Percentiles rank a stretch among this genome's conserved stretches.
Evolutionary conservation across 2,888 invertebrate genomes (phyloP).

Genomic region (Geotrupes spiniger): DNA sequence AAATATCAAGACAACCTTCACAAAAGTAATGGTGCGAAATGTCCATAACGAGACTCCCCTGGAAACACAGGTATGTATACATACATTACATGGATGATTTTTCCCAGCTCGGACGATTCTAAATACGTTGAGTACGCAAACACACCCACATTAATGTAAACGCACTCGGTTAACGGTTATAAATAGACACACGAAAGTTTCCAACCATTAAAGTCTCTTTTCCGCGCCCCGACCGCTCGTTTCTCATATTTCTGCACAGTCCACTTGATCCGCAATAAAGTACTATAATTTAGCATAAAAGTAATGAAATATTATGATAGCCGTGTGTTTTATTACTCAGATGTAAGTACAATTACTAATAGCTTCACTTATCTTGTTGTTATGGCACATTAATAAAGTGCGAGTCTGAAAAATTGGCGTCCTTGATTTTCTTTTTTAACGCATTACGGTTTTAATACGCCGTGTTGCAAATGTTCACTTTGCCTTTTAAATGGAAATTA

Average conservation of each 20-base stretch:
- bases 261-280: slow-evolving; percentile 1
- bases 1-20: too few species aligned
- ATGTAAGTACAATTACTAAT: slow-evolving; percentile 23
- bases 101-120: too few species aligned
- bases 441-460: slow-evolving; percentile 1
- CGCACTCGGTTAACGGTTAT: too few species aligned
- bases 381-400: slow-evolving; percentile 23
- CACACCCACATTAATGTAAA: too few species aligned
- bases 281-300: slow-evolving; percentile 9
- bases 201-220: not conserved
- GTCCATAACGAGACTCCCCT: too few species aligned
- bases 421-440: slow-evolving; percentile 11
- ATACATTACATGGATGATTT: too few species aligned
- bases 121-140: too few species aligned
- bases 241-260: slow-evolving; percentile 1
- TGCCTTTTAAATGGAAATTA: too few species aligned
- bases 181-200: too few species aligned
- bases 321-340: slow-evolving; percentile 29
- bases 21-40: too few species aligned
- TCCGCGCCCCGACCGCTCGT: not conserved
- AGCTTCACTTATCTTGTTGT: slow-evolving; percentile 23
- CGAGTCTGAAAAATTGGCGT: slow-evolving; percentile 11
- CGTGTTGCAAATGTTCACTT: too few species aligned
- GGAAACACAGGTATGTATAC: too few species aligned
- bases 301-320: slow-evolving; percentile 35